Evolutionary conservation across 2,797 vertebrate genomes (phyloP).

Genomic region (Mormyrus hasselquistii): DNA sequence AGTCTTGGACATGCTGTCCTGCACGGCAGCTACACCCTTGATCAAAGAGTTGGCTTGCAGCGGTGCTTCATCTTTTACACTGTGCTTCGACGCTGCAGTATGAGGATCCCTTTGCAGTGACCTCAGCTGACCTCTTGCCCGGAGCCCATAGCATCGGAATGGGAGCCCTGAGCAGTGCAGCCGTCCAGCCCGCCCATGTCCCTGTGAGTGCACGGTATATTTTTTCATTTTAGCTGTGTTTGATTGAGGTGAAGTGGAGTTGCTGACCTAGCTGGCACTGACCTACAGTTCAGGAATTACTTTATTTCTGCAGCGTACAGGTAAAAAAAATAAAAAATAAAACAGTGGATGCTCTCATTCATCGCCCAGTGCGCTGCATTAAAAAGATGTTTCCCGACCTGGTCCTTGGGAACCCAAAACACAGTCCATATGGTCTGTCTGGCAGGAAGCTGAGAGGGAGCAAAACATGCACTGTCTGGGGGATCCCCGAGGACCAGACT

Average conservation of each 20-base stretch:
- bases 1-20: neutral
- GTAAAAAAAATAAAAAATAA: neutral
- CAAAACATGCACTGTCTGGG: neutral
- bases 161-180: neutral
- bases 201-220: neutral
- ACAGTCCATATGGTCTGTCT: neutral
- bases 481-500: neutral
- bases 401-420: neutral
- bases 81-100: neutral
- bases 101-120: neutral
- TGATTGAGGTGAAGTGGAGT: neutral
- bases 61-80: neutral
- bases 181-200: neutral
- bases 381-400: neutral
- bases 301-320: neutral
- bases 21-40: neutral
- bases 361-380: neutral
- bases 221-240: neutral
- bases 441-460: neutral
- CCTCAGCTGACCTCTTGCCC: neutral
- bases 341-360: neutral
- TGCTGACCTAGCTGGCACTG: neutral
- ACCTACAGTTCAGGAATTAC: neutral
- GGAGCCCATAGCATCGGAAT: neutral
- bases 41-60: neutral